These are phyloP conservation scores for Camponotus vicinus DNA, from an alignment of 1,140 invertebrate species.

Conservation along the genomic window DNA sequence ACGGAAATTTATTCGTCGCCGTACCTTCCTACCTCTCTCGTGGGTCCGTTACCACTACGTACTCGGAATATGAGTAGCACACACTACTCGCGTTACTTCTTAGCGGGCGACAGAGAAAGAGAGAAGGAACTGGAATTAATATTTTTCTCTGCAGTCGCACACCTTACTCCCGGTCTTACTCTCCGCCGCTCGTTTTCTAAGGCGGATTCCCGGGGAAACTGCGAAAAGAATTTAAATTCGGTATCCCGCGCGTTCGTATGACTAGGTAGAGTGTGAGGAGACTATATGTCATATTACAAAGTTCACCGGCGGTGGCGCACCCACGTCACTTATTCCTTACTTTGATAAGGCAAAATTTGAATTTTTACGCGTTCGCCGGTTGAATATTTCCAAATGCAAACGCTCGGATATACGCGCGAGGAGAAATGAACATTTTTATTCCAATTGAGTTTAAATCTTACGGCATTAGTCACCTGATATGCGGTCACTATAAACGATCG, in stretches of 20 bases:
- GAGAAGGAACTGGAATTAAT: slow-evolving; percentile 75
- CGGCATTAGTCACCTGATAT: not conserved
- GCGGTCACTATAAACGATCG: not conserved
- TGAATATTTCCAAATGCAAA: slow-evolving; percentile 4
- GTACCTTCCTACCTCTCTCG: slow-evolving; percentile 57
- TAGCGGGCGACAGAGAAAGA: slow-evolving; percentile 40
- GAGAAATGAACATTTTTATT: slow-evolving; percentile 31
- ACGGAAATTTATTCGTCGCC: slow-evolving; percentile 75
- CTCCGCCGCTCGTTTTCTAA: slow-evolving; percentile 67
- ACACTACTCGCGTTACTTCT: slow-evolving; percentile 61
- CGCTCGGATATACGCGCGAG: not conserved
- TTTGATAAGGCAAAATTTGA: slow-evolving; percentile 65
- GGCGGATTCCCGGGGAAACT: slow-evolving; percentile 67
- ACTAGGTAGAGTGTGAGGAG: slow-evolving; percentile 42
- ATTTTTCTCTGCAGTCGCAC: slow-evolving; percentile 68
- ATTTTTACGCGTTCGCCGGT: slow-evolving; percentile 66
- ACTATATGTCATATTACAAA: slow-evolving; percentile 74
- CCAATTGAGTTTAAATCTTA: not conserved
- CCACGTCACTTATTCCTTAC: slow-evolving; percentile 72
- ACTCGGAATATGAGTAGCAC: slow-evolving; percentile 70
- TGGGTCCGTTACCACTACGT: slow-evolving; percentile 64
- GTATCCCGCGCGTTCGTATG: slow-evolving; percentile 55
- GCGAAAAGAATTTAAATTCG: slow-evolving; percentile 77
- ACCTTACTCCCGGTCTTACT: not conserved
- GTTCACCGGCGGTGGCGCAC: slow-evolving; percentile 65